Base-by-base conservation (phyloP, 92 coral and sea anemone species). In the Porites divaricata region DNA sequence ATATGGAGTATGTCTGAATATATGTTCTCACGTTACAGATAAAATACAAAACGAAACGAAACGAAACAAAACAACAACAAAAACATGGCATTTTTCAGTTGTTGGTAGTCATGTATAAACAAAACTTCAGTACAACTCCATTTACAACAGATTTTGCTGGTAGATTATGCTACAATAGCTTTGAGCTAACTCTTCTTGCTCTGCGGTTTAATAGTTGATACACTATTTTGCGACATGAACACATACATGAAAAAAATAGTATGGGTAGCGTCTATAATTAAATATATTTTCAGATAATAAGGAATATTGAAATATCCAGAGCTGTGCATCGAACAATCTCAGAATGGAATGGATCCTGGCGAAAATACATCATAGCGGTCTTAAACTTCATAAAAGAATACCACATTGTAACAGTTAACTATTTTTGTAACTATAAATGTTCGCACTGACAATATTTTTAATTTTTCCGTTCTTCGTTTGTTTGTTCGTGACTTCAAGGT, bases 401-500 rank as follows among this genome's bases (percentile, higher is more conserved):
- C 45, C 9, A 13, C 51, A 28, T 52, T 58, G 24, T 22, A n/a
- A 80, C 67, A 68, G 57, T 35, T 24, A 54, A 25, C 9, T 80
- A 54, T 41, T n/a, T 70, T 21, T 67, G 53, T 26, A 56, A n/a
- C 41, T 17, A 56, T 54, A 69, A 26, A 49, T 54, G 65, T 6
- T 62, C 61, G 45, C 45, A 22, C 41, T 9, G 8, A 15, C 41
- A 26, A 68, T 68, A 68, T 54, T 68, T 20, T 21, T 56, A 70
- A 68, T 53, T 11, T 15, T 15, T 64, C 17, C 58, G 59, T 19
- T 54, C 45, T 4, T 35, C 45, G 59, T 17, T 62, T 20, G 56
- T 56, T 70, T 80, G 35, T 35, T 54, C 73, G 66, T 80, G 35
- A 56, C 76, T n/a, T 51, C 54, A 51, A 79, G 74, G 28, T 80